Conservation (phyloP, 2,888 invertebrate species). For the Gortyna flavago region DNA sequence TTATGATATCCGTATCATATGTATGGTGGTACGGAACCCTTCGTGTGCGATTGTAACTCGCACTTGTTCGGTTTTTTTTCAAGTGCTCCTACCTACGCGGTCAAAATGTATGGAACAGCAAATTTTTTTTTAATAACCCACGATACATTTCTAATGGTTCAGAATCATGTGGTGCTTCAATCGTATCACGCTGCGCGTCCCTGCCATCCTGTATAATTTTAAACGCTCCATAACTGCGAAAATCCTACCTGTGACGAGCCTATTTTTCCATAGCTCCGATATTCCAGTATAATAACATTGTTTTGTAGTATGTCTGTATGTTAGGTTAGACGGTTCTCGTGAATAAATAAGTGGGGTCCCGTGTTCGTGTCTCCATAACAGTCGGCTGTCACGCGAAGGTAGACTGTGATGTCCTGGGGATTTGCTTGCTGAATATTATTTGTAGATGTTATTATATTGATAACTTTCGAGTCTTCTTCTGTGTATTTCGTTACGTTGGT, state of each 20-base stretch:
- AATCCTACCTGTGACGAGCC: not conserved
- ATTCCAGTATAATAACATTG: constrained; percentile 51
- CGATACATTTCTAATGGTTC: too few relatives aligned
- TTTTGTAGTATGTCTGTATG: constrained; percentile 40
- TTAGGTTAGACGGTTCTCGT: constrained; percentile 49
- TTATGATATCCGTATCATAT: too few relatives aligned
- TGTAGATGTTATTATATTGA: not conserved
- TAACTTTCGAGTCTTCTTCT: not conserved
- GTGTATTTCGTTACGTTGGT: not conserved
- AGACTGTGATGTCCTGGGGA: constrained; percentile 11
- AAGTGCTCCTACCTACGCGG: too few relatives aligned
- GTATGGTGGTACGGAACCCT: too few relatives aligned
- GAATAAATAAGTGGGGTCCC: constrained; percentile 71
- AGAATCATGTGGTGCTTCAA: too few relatives aligned
- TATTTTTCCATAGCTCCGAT: constrained; percentile 20
- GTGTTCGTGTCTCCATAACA: constrained; percentile 61
- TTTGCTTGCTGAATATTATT: constrained; percentile 31
- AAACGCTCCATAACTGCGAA: not conserved
- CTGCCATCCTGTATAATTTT: not conserved
- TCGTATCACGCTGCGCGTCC: too few relatives aligned
- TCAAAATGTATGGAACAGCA: too few relatives aligned
- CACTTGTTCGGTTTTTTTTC: too few relatives aligned
- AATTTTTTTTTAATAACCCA: too few relatives aligned
- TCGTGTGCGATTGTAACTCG: too few relatives aligned
- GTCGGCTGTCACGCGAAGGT: constrained; percentile 66